phyloP scores from a whole-genome alignment of 2,113 vertebrate genomes.

The Ammodytes dubius region DNA sequence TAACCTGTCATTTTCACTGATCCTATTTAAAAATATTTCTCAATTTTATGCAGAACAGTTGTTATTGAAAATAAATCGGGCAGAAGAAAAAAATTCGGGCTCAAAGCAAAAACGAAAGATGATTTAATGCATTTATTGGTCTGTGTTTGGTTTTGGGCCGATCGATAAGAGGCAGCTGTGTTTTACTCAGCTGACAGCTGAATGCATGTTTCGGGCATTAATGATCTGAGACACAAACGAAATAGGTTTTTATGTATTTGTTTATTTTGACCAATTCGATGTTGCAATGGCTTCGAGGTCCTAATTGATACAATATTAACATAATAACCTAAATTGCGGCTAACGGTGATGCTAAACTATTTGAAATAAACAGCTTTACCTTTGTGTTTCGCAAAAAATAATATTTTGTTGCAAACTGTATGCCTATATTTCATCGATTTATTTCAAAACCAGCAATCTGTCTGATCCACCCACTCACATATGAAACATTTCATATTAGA shows the following conservation, averaged over 20 bases:
- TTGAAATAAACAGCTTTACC: not conserved
- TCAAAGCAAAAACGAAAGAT: constrained; percentile 11
- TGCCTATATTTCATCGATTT: not conserved
- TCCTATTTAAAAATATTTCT: not conserved
- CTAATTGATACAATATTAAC: not conserved
- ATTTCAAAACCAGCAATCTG: not conserved
- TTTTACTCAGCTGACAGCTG: not conserved
- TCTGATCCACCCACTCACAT: not conserved
- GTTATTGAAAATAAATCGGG: not conserved
- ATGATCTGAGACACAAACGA: not conserved
- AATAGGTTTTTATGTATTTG: not conserved
- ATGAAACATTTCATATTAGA: not conserved
- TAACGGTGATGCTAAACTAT: not conserved
- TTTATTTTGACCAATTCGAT: not conserved
- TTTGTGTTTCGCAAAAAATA: not conserved
- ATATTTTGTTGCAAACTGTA: not conserved
- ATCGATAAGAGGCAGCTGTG: not conserved
- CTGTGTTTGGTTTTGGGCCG: constrained; percentile 3
- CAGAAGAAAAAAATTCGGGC: not conserved
- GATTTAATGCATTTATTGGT: constrained; percentile 9
- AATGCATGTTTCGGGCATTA: not conserved
- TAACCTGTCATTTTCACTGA: constrained; percentile 7
- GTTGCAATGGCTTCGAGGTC: not conserved
- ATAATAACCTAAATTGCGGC: too few species aligned
- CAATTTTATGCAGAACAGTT: not conserved